A percentile compares a stretch with the other conserved stretches of the same genome.
phyloP scores from a whole-genome alignment of 2,113 vertebrate species.

The Albula goreensis region DNA sequence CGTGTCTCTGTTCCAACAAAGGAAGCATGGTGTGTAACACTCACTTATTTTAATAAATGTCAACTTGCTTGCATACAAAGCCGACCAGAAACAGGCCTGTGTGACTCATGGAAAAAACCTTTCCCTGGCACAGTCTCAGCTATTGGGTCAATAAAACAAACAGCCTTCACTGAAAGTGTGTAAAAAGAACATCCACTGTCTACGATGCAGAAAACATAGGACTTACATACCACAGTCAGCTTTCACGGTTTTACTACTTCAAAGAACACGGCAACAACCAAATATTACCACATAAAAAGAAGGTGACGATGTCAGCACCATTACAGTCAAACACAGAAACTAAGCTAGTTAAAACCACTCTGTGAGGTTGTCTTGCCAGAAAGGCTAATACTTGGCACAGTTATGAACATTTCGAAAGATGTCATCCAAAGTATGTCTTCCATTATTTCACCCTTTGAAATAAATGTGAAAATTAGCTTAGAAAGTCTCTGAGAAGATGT shows the following conservation, averaged over 20 bases:
- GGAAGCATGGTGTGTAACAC: background rate
- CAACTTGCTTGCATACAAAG: background rate
- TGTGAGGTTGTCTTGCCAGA: no score
- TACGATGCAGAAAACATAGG: background rate
- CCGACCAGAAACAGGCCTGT: background rate
- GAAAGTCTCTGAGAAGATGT: background rate
- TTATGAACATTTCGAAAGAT: background rate
- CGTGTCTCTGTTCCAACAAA: no score
- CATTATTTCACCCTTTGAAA: background rate
- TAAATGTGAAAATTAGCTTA: background rate
- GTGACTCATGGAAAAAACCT: background rate
- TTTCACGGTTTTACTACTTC: constrained; percentile 19
- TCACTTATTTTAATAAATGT: constrained; percentile 5
- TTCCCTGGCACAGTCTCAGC: background rate
- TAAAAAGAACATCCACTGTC: background rate
- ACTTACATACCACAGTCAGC: background rate
- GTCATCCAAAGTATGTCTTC: background rate
- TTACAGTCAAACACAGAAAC: background rate
- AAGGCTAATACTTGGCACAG: background rate
- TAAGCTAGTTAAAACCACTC: background rate
- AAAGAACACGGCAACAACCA: background rate
- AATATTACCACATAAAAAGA: constrained; percentile 1
- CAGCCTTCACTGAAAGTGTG: background rate
- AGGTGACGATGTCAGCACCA: background rate
- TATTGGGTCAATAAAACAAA: no score